Percentiles rank a stretch among this genome's conserved stretches.
phyloP scores from a whole-genome alignment of 1,140 invertebrate species.

The Hyposmocoma kahamanoa region DNA sequence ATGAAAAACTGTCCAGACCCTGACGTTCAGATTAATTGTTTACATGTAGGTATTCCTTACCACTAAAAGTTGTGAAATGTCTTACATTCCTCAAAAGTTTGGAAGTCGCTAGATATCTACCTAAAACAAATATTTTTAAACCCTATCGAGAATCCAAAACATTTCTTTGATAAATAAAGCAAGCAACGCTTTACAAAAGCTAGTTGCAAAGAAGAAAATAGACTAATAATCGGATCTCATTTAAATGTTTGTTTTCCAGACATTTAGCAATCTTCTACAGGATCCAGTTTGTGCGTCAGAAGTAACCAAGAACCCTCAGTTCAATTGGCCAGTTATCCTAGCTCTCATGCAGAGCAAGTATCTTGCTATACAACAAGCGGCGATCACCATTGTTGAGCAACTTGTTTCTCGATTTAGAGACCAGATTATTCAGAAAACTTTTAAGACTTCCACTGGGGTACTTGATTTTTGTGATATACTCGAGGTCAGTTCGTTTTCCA shows the following conservation, averaged over 20 bases:
- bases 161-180: too few relatives aligned
- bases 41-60: too few relatives aligned
- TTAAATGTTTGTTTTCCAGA: background rate
- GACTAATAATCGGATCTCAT: too few relatives aligned
- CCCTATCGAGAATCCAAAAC: too few relatives aligned
- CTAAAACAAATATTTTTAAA: too few relatives aligned
- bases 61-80: too few relatives aligned
- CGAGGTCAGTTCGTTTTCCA: too few relatives aligned
- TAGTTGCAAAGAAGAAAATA: too few relatives aligned
- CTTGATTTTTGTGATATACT: conserved; percentile 63
- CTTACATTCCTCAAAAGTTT: too few relatives aligned
- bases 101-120: too few relatives aligned
- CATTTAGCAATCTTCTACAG: conserved; percentile 34
- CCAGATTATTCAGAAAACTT: conserved; percentile 47
- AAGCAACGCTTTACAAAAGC: too few relatives aligned
- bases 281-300: conserved; percentile 57
- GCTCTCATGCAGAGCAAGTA: conserved; percentile 58
- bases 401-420: conserved; percentile 58
- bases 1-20: conserved; percentile 63
- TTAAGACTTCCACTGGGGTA: conserved; percentile 54
- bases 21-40: conserved; percentile 62
- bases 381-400: conserved; percentile 52
- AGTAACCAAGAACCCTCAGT: conserved; percentile 63
- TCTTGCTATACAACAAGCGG: conserved; percentile 54
- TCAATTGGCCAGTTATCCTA: conserved; percentile 53